These are phyloP conservation scores for Urocynchramus pylzowi DNA, from an alignment of 2,113 vertebrate species.

Conservation along the genomic window DNA sequence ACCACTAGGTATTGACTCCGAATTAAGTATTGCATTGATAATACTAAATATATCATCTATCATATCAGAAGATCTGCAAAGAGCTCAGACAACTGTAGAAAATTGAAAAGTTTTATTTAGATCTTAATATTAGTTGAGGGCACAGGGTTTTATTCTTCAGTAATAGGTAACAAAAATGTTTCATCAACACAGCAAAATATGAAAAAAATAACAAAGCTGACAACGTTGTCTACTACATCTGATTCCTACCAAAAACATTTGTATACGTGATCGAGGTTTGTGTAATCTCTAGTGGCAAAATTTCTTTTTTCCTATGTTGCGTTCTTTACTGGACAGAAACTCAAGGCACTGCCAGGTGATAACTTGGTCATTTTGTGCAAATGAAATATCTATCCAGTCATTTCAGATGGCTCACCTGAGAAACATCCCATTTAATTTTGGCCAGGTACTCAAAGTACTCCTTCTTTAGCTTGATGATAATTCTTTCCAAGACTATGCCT, in stretches of 20 bases:
- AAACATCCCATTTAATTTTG: not conserved
- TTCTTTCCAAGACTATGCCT: not conserved
- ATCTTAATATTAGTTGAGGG: not conserved
- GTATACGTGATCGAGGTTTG: not conserved
- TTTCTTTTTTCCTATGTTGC: not conserved
- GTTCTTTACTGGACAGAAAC: not conserved
- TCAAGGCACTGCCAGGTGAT: not conserved
- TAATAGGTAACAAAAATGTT: not conserved
- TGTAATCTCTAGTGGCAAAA: not conserved
- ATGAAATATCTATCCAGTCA: not conserved
- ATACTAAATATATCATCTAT: not conserved
- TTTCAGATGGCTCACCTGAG: not conserved
- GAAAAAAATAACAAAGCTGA: not conserved
- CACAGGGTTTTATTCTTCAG: not conserved
- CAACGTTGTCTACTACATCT: not conserved
- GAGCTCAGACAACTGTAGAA: not conserved
- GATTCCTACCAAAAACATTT: not conserved
- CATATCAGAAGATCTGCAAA: not conserved
- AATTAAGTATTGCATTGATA: not conserved
- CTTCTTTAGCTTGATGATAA: not conserved
- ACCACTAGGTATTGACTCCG: not conserved
- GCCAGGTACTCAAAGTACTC: not conserved
- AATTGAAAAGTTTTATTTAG: not conserved
- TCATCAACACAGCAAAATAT: not conserved
- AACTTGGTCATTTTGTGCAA: not conserved